phyloP scores from a whole-genome alignment of 2,888 invertebrate genomes.

The Caenorhabditis sulstoni region DNA sequence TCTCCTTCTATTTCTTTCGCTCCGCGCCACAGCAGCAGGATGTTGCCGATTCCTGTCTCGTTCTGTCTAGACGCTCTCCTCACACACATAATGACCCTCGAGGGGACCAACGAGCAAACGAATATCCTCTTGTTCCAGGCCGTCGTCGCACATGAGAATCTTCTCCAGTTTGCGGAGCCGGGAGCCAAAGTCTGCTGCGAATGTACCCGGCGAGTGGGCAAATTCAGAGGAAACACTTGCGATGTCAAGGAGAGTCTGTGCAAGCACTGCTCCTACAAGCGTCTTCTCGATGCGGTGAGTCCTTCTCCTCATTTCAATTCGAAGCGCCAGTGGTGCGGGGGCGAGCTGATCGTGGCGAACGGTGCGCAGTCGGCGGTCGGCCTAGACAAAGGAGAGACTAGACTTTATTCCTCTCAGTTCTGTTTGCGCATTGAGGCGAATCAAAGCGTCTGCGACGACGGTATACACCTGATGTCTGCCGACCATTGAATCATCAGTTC shows the following conservation, averaged over 20 bases:
- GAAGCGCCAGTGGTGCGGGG: conserved; percentile 12
- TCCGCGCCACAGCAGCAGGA: background rate
- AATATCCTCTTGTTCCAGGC: background rate
- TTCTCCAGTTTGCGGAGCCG: background rate
- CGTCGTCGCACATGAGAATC: background rate
- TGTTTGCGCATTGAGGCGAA: conserved; percentile 16
- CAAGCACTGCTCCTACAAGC: conserved; percentile 12
- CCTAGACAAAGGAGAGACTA: conserved; percentile 19
- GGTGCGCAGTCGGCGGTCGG: too few species aligned
- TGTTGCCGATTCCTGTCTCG: conserved; percentile 13
- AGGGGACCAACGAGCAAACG: conserved; percentile 5
- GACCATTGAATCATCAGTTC: conserved; percentile 20
- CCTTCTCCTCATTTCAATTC: background rate
- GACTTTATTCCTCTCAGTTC: conserved; percentile 20
- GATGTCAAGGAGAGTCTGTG: background rate
- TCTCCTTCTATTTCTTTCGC: conserved; percentile 2
- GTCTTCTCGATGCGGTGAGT: conserved; percentile 22
- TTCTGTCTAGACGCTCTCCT: conserved; percentile 15
- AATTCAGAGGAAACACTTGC: background rate
- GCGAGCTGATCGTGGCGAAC: background rate
- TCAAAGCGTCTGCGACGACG: conserved; percentile 25
- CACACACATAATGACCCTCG: conserved; percentile 4
- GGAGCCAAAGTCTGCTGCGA: background rate
- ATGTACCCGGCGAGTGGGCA: conserved; percentile 6
- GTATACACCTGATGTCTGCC: conserved; percentile 9